Conservation (phyloP, 1,140 invertebrate species). For the Ooceraea biroi region DNA sequence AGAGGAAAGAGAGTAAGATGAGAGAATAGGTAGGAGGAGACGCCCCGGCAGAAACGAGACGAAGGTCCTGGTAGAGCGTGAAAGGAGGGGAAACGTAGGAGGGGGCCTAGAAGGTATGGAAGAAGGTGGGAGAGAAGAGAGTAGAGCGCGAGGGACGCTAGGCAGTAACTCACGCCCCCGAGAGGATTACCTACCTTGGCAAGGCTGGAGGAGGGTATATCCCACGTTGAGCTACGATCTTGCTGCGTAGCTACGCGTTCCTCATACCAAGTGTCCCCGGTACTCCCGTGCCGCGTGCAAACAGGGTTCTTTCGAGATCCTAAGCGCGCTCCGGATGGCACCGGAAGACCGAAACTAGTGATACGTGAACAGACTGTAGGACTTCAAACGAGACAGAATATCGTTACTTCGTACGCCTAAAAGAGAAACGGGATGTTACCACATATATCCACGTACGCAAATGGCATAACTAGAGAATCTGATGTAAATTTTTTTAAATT, state of each 20-base stretch:
- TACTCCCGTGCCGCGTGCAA: slow-evolving; percentile 73
- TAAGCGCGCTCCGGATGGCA: slow-evolving; percentile 60
- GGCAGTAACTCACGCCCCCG: slow-evolving; percentile 86
- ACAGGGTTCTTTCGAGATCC: slow-evolving; percentile 78
- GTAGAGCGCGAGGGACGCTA: slow-evolving; percentile 79
- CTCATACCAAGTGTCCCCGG: slow-evolving; percentile 86
- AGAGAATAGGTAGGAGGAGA: slow-evolving; percentile 68
- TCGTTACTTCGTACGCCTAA: not conserved
- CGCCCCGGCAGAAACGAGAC: slow-evolving; percentile 42
- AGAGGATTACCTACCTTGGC: slow-evolving; percentile 86
- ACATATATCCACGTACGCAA: too few relatives aligned
- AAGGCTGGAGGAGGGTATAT: slow-evolving; percentile 81
- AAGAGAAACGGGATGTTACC: not conserved
- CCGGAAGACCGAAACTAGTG: slow-evolving; percentile 70
- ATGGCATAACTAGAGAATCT: not conserved
- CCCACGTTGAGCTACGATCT: slow-evolving; percentile 86
- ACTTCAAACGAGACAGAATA: slow-evolving; percentile 43
- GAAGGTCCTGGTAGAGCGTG: slow-evolving; percentile 11
- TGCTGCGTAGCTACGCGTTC: slow-evolving; percentile 87
- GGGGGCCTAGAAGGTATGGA: slow-evolving; percentile 42
- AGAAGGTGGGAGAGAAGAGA: slow-evolving; percentile 68
- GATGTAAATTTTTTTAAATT: slow-evolving; percentile 14
- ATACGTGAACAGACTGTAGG: slow-evolving; percentile 63
- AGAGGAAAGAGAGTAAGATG: slow-evolving; percentile 58
- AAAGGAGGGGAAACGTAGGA: slow-evolving; percentile 30